Evolutionary conservation across 2,797 vertebrate genomes (phyloP).

Genomic region (Serranus cabrilla): DNA sequence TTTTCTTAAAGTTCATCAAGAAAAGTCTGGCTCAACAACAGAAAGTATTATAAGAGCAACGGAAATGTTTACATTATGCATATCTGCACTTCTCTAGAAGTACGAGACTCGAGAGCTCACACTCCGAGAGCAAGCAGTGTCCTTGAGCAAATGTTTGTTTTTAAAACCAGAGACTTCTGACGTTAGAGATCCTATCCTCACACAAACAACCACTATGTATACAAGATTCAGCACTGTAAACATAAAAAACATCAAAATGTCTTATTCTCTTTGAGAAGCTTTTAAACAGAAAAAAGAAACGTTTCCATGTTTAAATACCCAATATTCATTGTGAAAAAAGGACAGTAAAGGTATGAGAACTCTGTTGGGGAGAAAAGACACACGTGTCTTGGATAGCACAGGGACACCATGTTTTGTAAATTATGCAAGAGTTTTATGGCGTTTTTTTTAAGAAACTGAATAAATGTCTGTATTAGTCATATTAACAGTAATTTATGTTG

Average conservation of each 20-base stretch:
- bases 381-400: conserved; percentile 91
- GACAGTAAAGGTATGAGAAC: conserved; percentile 64
- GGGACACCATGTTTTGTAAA: conserved; percentile 98
- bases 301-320: conserved; percentile 75
- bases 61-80: conserved; percentile 98
- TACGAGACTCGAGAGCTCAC: conserved; percentile 82
- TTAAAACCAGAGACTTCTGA: conserved; percentile 91
- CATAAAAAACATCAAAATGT: conserved; percentile 85
- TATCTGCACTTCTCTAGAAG: conserved; percentile 92
- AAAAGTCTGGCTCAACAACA: conserved; percentile 92
- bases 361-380: conserved; percentile 74
- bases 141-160: conserved; percentile 77
- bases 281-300: conserved; percentile 64
- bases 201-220: conserved; percentile 89
- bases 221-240: conserved; percentile 90
- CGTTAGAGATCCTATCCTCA: conserved; percentile 84
- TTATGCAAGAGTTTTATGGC: conserved; percentile 94
- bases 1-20: conserved; percentile 86
- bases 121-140: conserved; percentile 80
- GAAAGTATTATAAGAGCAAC: conserved; percentile 73
- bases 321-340: conserved; percentile 68
- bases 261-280: conserved; percentile 85
- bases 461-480: conserved; percentile 99
- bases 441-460: conserved; percentile 94
- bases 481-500: conserved; percentile 99